A percentile compares a stretch with the other conserved stretches of the same genome.
These are phyloP conservation scores for Caerostris extrusa DNA, from an alignment of 1,140 invertebrate species.

Conservation along the genomic window DNA sequence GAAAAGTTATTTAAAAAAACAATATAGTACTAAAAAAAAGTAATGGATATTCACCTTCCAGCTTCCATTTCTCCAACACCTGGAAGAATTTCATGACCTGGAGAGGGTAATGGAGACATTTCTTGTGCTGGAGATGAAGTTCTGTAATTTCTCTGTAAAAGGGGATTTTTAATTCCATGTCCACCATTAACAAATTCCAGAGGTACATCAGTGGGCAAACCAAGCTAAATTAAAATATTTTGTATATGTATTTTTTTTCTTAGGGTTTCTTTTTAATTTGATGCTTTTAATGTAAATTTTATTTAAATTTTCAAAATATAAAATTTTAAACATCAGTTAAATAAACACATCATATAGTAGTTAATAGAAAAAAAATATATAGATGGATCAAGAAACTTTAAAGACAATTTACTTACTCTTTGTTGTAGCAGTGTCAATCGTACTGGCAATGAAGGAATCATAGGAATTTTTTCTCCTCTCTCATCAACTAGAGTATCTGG, in stretches of 20 bases:
- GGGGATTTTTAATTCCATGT: conserved; percentile 98
- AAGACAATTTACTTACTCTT: conserved; percentile 41
- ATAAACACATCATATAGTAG: background rate
- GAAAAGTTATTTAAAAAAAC: background rate
- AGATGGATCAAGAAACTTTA: background rate
- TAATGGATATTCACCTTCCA: conserved; percentile 56
- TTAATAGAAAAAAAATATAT: background rate
- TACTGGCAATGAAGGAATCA: conserved; percentile 63
- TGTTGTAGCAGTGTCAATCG: conserved; percentile 55
- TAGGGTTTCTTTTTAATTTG: no score
- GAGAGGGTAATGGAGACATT: conserved; percentile 45
- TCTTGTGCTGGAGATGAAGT: conserved; percentile 47
- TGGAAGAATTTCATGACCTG: conserved; percentile 46
- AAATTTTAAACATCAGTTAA: background rate
- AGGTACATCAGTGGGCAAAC: conserved; percentile 80
- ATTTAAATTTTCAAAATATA: background rate
- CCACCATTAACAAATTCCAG: conserved; percentile 99
- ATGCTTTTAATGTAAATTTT: background rate
- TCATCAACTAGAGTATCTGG: conserved; percentile 64
- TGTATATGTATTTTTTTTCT: no score
- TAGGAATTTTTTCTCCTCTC: conserved; percentile 58
- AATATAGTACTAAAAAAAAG: background rate
- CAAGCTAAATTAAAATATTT: conserved; percentile 19
- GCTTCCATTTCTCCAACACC: conserved; percentile 58
- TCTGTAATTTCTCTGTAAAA: conserved; percentile 83